phyloP scores from a whole-genome alignment of 2,797 vertebrate species.

The Philypnodon macrostomus region DNA sequence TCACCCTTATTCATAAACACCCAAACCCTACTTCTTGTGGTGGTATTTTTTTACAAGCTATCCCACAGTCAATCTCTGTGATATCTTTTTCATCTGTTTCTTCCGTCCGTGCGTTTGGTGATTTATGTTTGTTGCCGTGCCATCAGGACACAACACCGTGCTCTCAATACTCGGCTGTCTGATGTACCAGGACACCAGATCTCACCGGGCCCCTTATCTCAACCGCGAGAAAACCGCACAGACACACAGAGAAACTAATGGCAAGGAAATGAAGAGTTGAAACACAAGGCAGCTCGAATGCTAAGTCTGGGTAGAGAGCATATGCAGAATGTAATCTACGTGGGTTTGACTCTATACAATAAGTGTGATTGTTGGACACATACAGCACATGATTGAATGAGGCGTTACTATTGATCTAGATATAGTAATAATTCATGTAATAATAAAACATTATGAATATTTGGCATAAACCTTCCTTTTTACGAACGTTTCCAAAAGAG shows the following conservation, averaged over 20 bases:
- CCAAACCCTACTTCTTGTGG: too few relatives aligned
- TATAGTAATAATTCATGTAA: too few relatives aligned
- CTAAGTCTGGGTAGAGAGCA: neutral
- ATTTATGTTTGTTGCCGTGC: conserved; percentile 66
- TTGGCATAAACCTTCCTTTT: too few relatives aligned
- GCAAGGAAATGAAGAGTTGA: conserved; percentile 52
- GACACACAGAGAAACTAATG: conserved; percentile 18
- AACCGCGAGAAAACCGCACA: conserved; percentile 38
- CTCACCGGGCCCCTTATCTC: conserved; percentile 55
- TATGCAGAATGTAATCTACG: too few relatives aligned
- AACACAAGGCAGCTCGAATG: conserved; percentile 19
- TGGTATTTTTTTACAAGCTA: conserved; percentile 68
- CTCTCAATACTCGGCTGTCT: conserved; percentile 54
- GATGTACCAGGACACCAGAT: conserved; percentile 50
- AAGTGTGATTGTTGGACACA: too few relatives aligned
- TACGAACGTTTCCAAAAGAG: too few relatives aligned
- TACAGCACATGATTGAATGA: too few relatives aligned
- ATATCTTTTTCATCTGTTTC: conserved; percentile 75
- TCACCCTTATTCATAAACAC: too few relatives aligned
- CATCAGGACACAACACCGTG: conserved; percentile 52
- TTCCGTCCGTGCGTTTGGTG: conserved; percentile 60
- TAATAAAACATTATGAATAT: too few relatives aligned
- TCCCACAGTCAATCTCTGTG: conserved; percentile 68
- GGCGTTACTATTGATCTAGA: too few relatives aligned
- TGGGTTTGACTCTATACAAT: too few relatives aligned